Evolutionary conservation across 2,888 invertebrate genomes (phyloP).

Genomic region (Glaucopsyche alexis): DNA sequence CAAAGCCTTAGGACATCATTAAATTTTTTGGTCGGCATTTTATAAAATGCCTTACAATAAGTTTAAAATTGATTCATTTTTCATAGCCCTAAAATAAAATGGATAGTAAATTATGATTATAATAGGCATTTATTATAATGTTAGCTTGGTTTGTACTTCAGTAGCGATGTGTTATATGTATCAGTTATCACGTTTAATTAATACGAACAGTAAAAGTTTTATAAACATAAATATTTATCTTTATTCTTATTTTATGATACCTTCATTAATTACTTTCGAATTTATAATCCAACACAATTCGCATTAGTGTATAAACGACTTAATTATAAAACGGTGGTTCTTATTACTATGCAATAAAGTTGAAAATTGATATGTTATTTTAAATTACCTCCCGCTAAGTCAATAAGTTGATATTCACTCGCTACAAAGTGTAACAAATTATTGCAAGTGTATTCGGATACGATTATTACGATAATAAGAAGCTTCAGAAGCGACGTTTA

Average conservation of each 20-base stretch:
- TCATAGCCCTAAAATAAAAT: not conserved
- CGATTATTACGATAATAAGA: slow-evolving; percentile 16
- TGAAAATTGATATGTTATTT: slow-evolving; percentile 41
- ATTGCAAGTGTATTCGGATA: slow-evolving; percentile 53
- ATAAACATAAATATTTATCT: slow-evolving; percentile 13
- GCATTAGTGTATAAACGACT: slow-evolving; percentile 54
- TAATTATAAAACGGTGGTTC: slow-evolving; percentile 42
- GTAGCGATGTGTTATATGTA: not conserved
- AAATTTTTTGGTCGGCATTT: not conserved
- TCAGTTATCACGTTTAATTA: not conserved
- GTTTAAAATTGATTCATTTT: not conserved
- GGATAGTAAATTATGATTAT: not conserved
- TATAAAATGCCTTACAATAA: not conserved
- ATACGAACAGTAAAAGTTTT: not conserved
- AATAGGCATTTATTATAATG: too few relatives aligned
- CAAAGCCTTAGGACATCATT: slow-evolving; percentile 1
- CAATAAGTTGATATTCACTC: slow-evolving; percentile 61
- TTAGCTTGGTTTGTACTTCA: not conserved
- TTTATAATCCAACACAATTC: slow-evolving; percentile 52
- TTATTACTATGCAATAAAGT: slow-evolving; percentile 46
- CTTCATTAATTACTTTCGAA: slow-evolving; percentile 56
- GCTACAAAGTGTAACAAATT: slow-evolving; percentile 70
- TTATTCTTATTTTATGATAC: slow-evolving; percentile 16
- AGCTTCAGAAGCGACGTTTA: slow-evolving; percentile 21
- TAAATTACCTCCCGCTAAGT: slow-evolving; percentile 68